Conservation (phyloP, 2,797 vertebrate species). For the Enteromius thamalakanensis region DNA sequence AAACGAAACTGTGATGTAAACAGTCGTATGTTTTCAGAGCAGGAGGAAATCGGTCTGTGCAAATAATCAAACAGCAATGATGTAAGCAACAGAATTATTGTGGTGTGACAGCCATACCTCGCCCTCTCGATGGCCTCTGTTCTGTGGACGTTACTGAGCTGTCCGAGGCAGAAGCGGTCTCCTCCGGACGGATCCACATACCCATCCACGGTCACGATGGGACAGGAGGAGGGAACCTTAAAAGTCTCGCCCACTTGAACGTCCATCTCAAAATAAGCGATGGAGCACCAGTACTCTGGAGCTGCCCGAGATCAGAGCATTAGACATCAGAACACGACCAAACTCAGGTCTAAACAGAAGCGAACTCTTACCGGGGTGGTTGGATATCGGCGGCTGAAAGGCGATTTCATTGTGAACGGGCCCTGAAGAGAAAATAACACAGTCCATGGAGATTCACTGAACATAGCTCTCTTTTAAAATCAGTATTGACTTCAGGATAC, state of each 20-base stretch:
- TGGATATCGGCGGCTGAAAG: constrained; percentile 96
- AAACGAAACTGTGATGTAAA: no score
- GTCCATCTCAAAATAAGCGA: constrained; percentile 98
- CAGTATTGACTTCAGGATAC: not conserved
- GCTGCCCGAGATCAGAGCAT: constrained; percentile 71
- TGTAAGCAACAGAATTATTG: no score
- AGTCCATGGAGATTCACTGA: not conserved
- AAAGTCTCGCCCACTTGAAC: constrained; percentile 98
- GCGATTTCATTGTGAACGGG: constrained; percentile 93
- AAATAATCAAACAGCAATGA: not conserved
- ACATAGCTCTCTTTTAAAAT: not conserved
- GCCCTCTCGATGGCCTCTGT: constrained; percentile 98
- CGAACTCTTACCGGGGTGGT: constrained; percentile 90
- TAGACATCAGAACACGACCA: not conserved
- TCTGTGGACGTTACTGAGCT: constrained; percentile 96
- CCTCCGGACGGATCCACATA: constrained; percentile 98
- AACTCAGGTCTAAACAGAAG: not conserved
- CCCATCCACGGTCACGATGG: constrained; percentile 94
- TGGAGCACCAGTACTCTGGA: constrained; percentile 98
- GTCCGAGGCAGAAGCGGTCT: constrained; percentile 95
- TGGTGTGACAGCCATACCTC: constrained; percentile 69
- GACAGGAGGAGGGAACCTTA: constrained; percentile 95
- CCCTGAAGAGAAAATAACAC: constrained; percentile 75
- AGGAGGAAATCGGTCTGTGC: no score
- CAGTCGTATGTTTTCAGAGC: no score